Percentiles rank a stretch among this genome's conserved stretches.
These are phyloP conservation scores for Tethya wilhelma DNA, from an alignment of 37 sponge, comb jelly and placozoan genomes.

Conservation along the genomic window DNA sequence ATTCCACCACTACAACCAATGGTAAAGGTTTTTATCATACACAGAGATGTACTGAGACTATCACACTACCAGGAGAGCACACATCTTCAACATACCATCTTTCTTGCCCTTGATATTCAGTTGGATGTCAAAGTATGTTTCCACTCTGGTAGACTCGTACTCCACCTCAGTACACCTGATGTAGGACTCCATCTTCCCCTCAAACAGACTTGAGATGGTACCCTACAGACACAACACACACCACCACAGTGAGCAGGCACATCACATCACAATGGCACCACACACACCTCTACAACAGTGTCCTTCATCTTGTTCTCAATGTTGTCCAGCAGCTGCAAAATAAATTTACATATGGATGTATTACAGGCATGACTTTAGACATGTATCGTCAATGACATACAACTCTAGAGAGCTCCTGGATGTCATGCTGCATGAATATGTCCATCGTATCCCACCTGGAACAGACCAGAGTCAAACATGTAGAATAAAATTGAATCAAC, in stretches of 20 bases:
- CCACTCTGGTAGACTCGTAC: conserved; percentile 86
- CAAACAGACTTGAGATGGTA: conserved; percentile 90
- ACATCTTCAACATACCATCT: conserved; percentile 60
- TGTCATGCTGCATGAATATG: conserved; percentile 99
- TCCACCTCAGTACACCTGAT: conserved; percentile 83
- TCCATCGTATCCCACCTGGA: conserved; percentile 94
- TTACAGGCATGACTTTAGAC: neutral
- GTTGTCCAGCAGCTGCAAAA: conserved; percentile 88
- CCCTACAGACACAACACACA: conserved; percentile 54
- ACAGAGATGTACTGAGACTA: neutral
- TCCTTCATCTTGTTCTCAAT: conserved; percentile 97
- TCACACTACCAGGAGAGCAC: too few species aligned
- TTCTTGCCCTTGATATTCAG: conserved; percentile 97
- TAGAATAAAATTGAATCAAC: neutral
- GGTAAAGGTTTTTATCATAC: neutral
- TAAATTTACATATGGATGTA: neutral
- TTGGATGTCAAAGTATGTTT: conserved; percentile 98
- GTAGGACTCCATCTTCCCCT: conserved; percentile 97
- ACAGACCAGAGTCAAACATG: neutral
- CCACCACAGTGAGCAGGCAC: too few species aligned
- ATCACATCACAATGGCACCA: neutral
- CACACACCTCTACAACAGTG: conserved; percentile 90
- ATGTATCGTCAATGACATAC: conserved; percentile 57
- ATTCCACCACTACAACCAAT: conserved; percentile 72
- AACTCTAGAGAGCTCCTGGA: conserved; percentile 96